These are phyloP conservation scores for Theretra japonica DNA, from an alignment of 2,888 invertebrate genomes.

Conservation along the genomic window DNA sequence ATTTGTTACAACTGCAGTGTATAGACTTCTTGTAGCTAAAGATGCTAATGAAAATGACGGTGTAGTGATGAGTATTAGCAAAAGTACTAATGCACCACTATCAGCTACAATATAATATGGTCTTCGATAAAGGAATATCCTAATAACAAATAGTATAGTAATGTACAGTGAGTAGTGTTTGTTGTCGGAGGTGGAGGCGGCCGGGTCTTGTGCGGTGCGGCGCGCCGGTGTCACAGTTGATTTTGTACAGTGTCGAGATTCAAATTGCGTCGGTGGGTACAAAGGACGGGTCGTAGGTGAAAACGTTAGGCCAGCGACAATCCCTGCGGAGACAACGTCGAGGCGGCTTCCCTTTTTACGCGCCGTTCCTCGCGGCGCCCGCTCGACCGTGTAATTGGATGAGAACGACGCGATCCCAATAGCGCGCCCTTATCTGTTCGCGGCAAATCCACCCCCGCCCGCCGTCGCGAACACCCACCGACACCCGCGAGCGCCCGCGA, in stretches of 20 bases:
- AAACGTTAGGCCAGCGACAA: slow-evolving; percentile 80
- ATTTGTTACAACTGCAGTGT: too few species aligned
- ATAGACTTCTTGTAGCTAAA: too few species aligned
- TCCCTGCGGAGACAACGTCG: slow-evolving; percentile 79
- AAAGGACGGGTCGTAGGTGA: slow-evolving; percentile 74
- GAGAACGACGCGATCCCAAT: slow-evolving; percentile 84
- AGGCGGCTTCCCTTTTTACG: slow-evolving; percentile 78
- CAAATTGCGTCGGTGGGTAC: slow-evolving; percentile 57
- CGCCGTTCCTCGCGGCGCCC: slow-evolving; percentile 71
- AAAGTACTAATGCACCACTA: too few species aligned
- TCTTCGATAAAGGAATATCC: too few species aligned
- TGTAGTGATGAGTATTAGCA: too few species aligned
- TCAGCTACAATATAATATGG: too few species aligned
- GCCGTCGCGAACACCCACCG: slow-evolving; percentile 42
- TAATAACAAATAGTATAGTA: too few species aligned
- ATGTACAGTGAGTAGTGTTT: neutral
- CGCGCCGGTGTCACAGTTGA: slow-evolving; percentile 41
- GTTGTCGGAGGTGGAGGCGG: neutral
- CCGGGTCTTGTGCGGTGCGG: neutral
- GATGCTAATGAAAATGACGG: too few species aligned
- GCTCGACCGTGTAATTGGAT: slow-evolving; percentile 85
- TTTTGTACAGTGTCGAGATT: slow-evolving; percentile 44
- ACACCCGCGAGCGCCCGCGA: slow-evolving; percentile 50
- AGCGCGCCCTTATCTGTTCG: slow-evolving; percentile 84
- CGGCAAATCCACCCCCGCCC: slow-evolving; percentile 75